Base-by-base conservation (phyloP, 2,888 invertebrate species). In the Pseudanteris insignis region DNA sequence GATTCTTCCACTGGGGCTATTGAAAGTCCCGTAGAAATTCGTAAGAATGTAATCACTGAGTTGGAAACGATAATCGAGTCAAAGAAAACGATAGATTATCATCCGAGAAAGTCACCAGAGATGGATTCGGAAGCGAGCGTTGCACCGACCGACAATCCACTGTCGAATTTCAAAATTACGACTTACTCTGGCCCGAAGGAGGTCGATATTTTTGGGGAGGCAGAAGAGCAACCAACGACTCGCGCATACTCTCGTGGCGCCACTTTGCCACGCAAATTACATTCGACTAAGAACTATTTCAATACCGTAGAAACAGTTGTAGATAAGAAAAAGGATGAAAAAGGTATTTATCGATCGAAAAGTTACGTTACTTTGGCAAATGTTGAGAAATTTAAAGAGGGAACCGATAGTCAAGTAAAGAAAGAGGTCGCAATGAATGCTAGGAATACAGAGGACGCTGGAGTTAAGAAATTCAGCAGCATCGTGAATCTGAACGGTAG, bases 111-210 rank as follows among this genome's bases (percentile, higher is more conserved):
- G 6, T 8, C 12, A 4, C 2, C 14, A 1, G 62, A 63, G 2
- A 60, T 12, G 2, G 50, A 58, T 2, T 67, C 70, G 1, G 64
- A 71, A 0, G 72, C 72, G 0, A 70, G 68, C 47, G 66, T 78
- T 2, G 77, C 77, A 0, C 77, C 79, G 0, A 64, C 73, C 0
- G 77, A 78, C 29, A 79, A 77, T 18, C 74, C 76, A 0, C 26
- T 79, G 29, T 70, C 78, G 0, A 79, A 79, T 48, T 79, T 79
- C 41, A 78, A 71, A 1, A 78, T 79, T 9, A 77, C 79, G 0
- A 79, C 79, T 0, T 79, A 79, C 29, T 63, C 74, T 7, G 67
- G 70, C 7, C 74, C 70, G 29, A 78, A 76, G 43, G 74, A 63
- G 37, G 28, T 76, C n/a, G 73, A 78, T 28, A 78, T 79, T 30